Base-by-base conservation (phyloP, 2,888 invertebrate species). In the Archips crataeganus region DNA sequence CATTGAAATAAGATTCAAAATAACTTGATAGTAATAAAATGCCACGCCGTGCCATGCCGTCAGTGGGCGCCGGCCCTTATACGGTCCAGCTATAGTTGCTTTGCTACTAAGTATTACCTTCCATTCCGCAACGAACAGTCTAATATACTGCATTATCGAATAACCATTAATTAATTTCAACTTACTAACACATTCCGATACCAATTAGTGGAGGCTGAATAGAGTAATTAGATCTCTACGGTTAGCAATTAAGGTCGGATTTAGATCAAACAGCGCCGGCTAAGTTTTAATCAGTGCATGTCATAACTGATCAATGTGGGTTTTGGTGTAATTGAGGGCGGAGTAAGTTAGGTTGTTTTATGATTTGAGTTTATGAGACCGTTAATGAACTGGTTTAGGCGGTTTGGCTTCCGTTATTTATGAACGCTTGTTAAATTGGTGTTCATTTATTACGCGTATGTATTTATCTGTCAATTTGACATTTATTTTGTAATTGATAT, bases 231-330 rank as follows among this genome's bases (percentile, higher is more conserved):
- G 68, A 64, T 59, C 68, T 15, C 51, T 68, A 42, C 32, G 32
- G 59, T 11, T 13, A 42, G 23, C 57, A 59, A 64, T 64, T 69
- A 68, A 34, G 73, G 68, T 68, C 34, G 59, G 64, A 69, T 64
- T 59, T 59, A 39, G 59, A 60, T 67, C 67, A 49, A 64, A 71
- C 63, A 23, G 62, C 13, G 13, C n/a, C 42, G 34, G 39, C 49
- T 49, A 15, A 66, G 66, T 71, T 71, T 67, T 59, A 71, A 75
- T 71, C 67, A 63, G 47, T n/a, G 59, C 67, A 49, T 66, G 65
- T 71, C 66, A 54, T 39, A 72, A 67, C 32, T 59, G 57, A 65
- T 65, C 51, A 49, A 59, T 63, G 63, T 47, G 68, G 42, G 34
- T 62, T 57, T 68, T 47, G 34, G 34, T 49, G 63, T 68, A 57